phyloP scores from a whole-genome alignment of 2,888 invertebrate species.

The Tetrapedia diversipes region DNA sequence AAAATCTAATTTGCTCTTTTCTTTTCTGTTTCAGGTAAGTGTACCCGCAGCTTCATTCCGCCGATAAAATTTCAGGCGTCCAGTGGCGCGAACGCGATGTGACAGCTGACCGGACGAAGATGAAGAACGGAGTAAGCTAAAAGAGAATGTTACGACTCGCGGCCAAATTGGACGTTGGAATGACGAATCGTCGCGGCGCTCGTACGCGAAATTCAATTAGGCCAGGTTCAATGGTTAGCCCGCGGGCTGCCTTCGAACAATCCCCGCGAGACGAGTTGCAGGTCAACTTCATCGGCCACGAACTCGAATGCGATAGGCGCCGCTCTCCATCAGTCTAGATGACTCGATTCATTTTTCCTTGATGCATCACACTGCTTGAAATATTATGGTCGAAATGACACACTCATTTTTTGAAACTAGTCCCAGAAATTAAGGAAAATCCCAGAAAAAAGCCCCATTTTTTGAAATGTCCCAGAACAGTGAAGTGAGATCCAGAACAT shows the following conservation, averaged over 20 bases:
- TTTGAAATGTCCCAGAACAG: too few relatives aligned
- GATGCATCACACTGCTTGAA: conserved; percentile 42
- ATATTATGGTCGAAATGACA: too few relatives aligned
- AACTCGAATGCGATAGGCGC: conserved; percentile 48
- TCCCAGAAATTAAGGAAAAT: too few relatives aligned
- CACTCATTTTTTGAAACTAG: too few relatives aligned
- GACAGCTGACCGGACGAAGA: conserved; percentile 61
- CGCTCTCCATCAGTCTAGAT: conserved; percentile 31
- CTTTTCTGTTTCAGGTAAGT: conserved; percentile 68
- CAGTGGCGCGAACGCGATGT: conserved; percentile 35
- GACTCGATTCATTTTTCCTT: conserved; percentile 41
- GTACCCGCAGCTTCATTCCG: conserved; percentile 18
- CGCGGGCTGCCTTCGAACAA: conserved; percentile 62
- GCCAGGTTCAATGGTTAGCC: conserved; percentile 63
- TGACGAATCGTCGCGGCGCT: conserved; percentile 68
- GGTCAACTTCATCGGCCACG: conserved; percentile 49
- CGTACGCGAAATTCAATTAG: conserved; percentile 72
- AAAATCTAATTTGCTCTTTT: conserved; percentile 15
- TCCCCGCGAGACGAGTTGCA: conserved; percentile 55
- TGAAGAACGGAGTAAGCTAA: conserved; percentile 63
- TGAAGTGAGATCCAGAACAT: too few relatives aligned
- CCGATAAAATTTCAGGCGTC: conserved; percentile 48
- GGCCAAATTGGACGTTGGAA: conserved; percentile 69
- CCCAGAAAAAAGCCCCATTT: too few relatives aligned
- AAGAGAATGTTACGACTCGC: conserved; percentile 67